Percentiles rank a stretch among this genome's conserved stretches.
Conservation (phyloP, 2,888 invertebrate genomes). For the Agapostemon virescens region DNA sequence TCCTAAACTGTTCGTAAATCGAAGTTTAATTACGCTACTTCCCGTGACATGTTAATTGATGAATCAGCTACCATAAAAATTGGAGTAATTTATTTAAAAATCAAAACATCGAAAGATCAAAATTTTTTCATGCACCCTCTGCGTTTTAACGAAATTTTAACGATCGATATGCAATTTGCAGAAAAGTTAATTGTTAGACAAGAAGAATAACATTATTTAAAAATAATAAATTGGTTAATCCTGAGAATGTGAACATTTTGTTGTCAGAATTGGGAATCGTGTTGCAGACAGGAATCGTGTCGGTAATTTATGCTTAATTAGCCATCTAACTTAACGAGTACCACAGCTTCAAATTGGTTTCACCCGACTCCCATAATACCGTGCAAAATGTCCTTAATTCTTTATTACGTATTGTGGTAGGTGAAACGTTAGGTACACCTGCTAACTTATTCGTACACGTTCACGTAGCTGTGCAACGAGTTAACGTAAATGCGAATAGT, state of each 20-base stretch:
- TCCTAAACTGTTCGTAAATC: background rate
- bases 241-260: background rate
- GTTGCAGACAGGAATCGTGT: background rate
- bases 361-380: background rate
- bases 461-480: conserved; percentile 5
- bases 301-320: background rate
- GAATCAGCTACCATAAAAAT: too few species aligned
- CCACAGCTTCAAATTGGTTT: background rate
- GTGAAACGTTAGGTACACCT: background rate
- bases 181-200: too few species aligned
- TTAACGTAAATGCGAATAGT: background rate
- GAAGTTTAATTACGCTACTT: background rate
- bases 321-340: background rate
- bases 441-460: background rate
- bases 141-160: too few species aligned
- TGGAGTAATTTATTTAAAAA: too few species aligned
- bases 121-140: too few species aligned
- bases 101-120: too few species aligned
- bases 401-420: background rate
- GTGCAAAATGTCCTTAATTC: background rate
- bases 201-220: too few species aligned
- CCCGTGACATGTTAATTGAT: too few species aligned
- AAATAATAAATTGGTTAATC: background rate
- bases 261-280: background rate
- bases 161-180: too few species aligned